A percentile compares a stretch with the other conserved stretches of the same genome.
Evolutionary conservation across 2,797 vertebrate genomes (phyloP).

Genomic region (Anisognathus igniventris): DNA sequence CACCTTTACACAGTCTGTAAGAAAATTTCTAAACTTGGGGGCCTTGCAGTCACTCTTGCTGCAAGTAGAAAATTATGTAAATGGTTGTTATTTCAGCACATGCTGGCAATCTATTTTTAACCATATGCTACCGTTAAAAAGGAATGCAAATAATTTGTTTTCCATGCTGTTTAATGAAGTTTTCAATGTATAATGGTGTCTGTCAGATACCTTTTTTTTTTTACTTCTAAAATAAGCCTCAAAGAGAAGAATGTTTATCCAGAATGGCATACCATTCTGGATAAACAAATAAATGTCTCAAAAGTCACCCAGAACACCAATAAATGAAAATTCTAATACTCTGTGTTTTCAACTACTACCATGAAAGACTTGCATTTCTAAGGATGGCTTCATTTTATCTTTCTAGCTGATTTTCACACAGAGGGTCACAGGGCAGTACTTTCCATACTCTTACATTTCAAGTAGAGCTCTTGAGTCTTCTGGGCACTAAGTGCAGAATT

Average conservation of each 20-base stretch:
- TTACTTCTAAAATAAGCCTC: neutral
- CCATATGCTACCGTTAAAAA: neutral
- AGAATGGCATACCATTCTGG: neutral
- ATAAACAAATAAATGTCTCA: neutral
- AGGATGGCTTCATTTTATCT: neutral
- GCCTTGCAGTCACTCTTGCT: neutral
- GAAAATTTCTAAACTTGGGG: neutral
- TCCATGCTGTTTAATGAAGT: neutral
- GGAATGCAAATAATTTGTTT: neutral
- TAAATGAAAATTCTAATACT: neutral
- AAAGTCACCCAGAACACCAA: neutral
- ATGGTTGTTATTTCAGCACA: neutral
- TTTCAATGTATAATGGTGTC: neutral
- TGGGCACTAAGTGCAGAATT: neutral
- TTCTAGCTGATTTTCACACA: neutral
- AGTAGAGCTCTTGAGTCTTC: neutral
- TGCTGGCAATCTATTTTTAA: neutral
- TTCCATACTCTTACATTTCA: neutral
- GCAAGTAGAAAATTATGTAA: neutral
- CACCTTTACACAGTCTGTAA: neutral
- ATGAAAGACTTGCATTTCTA: neutral
- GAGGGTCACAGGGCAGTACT: neutral
- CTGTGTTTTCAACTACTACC: neutral
- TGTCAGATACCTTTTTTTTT: neutral
- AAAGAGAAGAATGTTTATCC: neutral